Percentiles rank a stretch among this genome's conserved stretches.
phyloP scores from a whole-genome alignment of 2,113 vertebrate genomes.

The Nothobranchius kuhntae region DNA sequence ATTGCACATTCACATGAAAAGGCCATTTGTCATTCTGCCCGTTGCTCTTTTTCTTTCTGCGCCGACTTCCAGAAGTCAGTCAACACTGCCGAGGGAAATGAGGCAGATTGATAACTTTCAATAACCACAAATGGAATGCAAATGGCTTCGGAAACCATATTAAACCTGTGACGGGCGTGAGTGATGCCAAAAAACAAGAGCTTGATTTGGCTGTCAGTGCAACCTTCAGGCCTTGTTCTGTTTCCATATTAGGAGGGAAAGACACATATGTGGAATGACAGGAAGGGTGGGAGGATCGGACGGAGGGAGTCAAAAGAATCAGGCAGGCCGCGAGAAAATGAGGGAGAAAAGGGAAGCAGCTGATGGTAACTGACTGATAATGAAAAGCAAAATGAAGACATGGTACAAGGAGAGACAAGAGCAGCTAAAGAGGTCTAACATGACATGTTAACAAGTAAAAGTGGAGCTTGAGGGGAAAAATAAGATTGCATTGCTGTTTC shows the following conservation, averaged over 20 bases:
- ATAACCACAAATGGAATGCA: slow-evolving; percentile 60
- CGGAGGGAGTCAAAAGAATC: slow-evolving; percentile 8
- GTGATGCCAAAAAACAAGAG: slow-evolving; percentile 49
- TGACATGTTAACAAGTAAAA: slow-evolving; percentile 58
- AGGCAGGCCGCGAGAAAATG: slow-evolving; percentile 5
- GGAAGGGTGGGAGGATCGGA: slow-evolving; percentile 13
- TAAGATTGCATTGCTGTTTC: slow-evolving; percentile 26
- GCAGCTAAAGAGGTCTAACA: slow-evolving; percentile 35
- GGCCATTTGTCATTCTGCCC: slow-evolving; percentile 19
- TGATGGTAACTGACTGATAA: slow-evolving; percentile 43
- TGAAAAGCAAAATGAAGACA: slow-evolving; percentile 39
- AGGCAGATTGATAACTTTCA: slow-evolving; percentile 55
- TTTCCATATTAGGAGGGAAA: slow-evolving; percentile 28
- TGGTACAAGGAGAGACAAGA: slow-evolving; percentile 18
- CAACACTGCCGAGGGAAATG: slow-evolving; percentile 35
- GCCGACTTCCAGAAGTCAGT: slow-evolving; percentile 34
- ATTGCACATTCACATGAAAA: neutral
- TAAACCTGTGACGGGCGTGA: slow-evolving; percentile 53
- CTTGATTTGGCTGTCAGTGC: slow-evolving; percentile 51
- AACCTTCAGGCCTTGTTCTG: slow-evolving; percentile 45
- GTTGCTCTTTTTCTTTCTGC: slow-evolving; percentile 3
- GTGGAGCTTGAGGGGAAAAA: slow-evolving; percentile 3
- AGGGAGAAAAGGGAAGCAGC: slow-evolving; percentile 10
- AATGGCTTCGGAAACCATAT: slow-evolving; percentile 61
- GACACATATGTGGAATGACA: slow-evolving; percentile 35